phyloP scores from a whole-genome alignment of 2,113 vertebrate genomes.

The Oryzias javanicus region DNA sequence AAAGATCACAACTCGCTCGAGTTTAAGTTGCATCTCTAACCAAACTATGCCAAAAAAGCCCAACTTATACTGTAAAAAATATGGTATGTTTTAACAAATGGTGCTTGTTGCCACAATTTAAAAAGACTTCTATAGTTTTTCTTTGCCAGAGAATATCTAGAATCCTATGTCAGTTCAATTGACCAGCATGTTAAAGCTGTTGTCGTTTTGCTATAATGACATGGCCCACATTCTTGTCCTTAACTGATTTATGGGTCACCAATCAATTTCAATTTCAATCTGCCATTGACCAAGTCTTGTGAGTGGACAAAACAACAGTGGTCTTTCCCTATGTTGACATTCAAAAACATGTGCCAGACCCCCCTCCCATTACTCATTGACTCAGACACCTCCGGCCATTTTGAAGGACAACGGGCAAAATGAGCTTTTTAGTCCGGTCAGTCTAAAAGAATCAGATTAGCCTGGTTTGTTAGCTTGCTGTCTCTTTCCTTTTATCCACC shows the following conservation, averaged over 20 bases:
- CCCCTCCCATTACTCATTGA: constrained; percentile 27
- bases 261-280: constrained; percentile 78
- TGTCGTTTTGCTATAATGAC: constrained; percentile 23
- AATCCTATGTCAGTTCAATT: constrained; percentile 10
- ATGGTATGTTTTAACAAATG: not conserved
- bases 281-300: constrained; percentile 60
- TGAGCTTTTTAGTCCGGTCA: constrained; percentile 60
- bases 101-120: not conserved
- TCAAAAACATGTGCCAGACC: constrained; percentile 64
- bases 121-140: not conserved
- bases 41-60: not conserved
- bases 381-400: constrained; percentile 58
- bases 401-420: constrained; percentile 68
- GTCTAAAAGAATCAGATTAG: constrained; percentile 77
- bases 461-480: constrained; percentile 36
- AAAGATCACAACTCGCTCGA: no score
- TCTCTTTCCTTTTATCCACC: constrained; percentile 10
- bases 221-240: constrained; percentile 26
- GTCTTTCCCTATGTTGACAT: constrained; percentile 51
- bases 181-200: constrained; percentile 10
- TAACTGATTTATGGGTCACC: constrained; percentile 58
- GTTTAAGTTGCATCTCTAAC: not conserved
- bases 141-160: constrained; percentile 20
- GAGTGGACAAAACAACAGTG: constrained; percentile 63
- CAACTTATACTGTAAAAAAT: not conserved